Base-by-base conservation (phyloP, 2,113 vertebrate genomes). In the Microcebus jonahi region DNA sequence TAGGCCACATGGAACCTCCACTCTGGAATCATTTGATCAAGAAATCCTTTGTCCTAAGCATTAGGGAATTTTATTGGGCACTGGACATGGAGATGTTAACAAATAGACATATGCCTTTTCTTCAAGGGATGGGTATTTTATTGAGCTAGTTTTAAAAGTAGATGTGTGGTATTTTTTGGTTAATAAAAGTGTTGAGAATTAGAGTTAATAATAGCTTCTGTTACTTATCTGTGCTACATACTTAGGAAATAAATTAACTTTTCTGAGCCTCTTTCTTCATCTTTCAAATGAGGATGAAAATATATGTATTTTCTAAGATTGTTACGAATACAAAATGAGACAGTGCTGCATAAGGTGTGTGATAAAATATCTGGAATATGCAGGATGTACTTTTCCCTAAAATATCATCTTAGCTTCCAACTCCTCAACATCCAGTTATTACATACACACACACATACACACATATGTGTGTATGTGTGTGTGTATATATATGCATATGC, bases 231-330 rank as follows among this genome's bases (percentile, higher is more conserved):
- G 27, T 84, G 81, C 12, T 67, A 21, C 15, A 73, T 61, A 34
- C 12, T 90, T 83, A 59, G 36, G 53, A 91, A 91, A 67, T 70
- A 94, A 76, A 88, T 88, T 18, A 91, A 95, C 31, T 68, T 91
- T 45, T 67, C 48, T 79, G n/a, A 59, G 39, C 48, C 42, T 59
- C 57, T 63, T 27, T 53, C 17, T 96, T 93, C 29, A 77, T 68
- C 65, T 82, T 77, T 96, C 63, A 53, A 55, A 42, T 79, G 2
- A 61, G 18, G 75, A 67, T 34, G 71, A 57, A 73, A 89, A 86
- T 89, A 86, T 89, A 21, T 4, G 14, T 85, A 42, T 95, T 76
- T 91, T 79, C 45, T 53, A 91, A 81, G 68, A 86, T 53, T 73
- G 34, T 6, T 39, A 21, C 50, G 27, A 96, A 73, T 76, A 68